Base-by-base conservation (phyloP, 2,113 vertebrate species). In the Lasiurus borealis region DNA sequence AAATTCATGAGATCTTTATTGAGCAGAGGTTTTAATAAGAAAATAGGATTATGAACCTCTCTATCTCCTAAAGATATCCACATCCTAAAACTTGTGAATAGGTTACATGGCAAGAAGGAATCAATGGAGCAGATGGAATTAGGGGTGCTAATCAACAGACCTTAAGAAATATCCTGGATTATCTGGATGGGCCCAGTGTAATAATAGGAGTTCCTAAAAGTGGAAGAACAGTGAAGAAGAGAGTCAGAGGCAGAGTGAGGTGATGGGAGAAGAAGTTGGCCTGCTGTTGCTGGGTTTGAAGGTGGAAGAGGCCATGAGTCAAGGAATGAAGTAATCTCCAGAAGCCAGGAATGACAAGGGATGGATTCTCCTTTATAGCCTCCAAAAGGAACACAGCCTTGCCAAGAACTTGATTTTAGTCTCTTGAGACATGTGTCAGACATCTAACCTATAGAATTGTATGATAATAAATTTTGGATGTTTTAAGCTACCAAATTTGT, bases 1-100 rank as follows among this genome's bases (percentile, higher is more conserved):
- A 91, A 96, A 92, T 94, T 91, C 7, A 75, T 90, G 64, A 85
- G 46, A 48, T 72, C 40, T 78, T 83, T 78, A 72, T 15, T 86
- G 25, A 81, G 11, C 36, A 46, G 52, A 88, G 29, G 9, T 90
- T 85, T 90, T 85, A 68, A 75, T 91, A 87, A 36, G 19, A 57
- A 48, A 31, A n/a, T 40, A 86, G 31, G 44, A 48, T 76, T 64
- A 83, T 84, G 71, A 88, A 13, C 36, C 11, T 68, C 7, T 19
- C 15, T 72, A 54, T 13, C 16, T 34, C 48, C 25, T 13, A 91
- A 46, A 87, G 18, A 15, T 82, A 8, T 21, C n/a, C n/a, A 68
- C 8, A 15, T 81, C 27, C 25, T 87, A 36, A 86, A 76, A 82
- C 57, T 48, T 52, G 6, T 88, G 50, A 83, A 44, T 88, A 88